Conservation (phyloP, 2,888 invertebrate genomes). For the Macrophya alboannulata region DNA sequence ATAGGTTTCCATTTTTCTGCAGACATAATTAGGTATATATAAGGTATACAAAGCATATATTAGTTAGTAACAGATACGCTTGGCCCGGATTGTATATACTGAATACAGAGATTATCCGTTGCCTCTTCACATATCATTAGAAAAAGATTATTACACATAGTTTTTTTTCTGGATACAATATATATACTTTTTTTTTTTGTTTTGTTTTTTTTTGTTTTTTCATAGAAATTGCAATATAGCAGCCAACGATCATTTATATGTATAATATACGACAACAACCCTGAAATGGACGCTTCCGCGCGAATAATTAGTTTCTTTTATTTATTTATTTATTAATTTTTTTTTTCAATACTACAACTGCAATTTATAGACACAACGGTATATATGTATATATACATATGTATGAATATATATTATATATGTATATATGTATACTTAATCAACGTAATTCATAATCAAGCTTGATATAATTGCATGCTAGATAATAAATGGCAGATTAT, state of each 20-base stretch:
- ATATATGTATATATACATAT: neutral
- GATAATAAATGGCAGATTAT: too few relatives aligned
- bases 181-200: neutral
- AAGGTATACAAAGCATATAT: slow-evolving; percentile 60
- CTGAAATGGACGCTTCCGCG: neutral
- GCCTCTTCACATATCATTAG: slow-evolving; percentile 33
- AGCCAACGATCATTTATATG: neutral
- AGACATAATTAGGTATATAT: slow-evolving; percentile 3
- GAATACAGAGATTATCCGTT: slow-evolving; percentile 5
- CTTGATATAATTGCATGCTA: too few relatives aligned
- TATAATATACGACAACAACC: slow-evolving; percentile 25
- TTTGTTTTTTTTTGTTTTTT: too few relatives aligned
- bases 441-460: too few relatives aligned
- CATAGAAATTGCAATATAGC: neutral
- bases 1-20: neutral
- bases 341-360: neutral
- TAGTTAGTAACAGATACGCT: slow-evolving; percentile 59
- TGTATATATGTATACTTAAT: too few relatives aligned
- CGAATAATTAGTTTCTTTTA: neutral
- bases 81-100: slow-evolving; percentile 24
- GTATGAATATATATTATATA: too few relatives aligned
- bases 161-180: neutral
- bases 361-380: slow-evolving; percentile 11
- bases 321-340: neutral
- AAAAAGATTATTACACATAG: slow-evolving; percentile 26